Conservation (phyloP, 2,888 invertebrate genomes). For the Lochmaea crataegi region DNA sequence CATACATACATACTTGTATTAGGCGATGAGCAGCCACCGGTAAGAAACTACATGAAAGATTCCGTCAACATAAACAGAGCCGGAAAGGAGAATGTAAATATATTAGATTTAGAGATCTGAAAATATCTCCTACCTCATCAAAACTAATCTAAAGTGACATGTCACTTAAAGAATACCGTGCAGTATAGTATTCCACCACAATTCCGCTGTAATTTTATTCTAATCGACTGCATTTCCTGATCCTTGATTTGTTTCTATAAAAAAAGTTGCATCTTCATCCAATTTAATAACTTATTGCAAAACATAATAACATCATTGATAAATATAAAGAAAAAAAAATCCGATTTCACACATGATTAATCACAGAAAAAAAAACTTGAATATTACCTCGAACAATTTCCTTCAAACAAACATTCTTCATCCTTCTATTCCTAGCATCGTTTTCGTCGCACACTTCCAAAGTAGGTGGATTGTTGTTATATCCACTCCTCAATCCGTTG, state of each 20-base stretch:
- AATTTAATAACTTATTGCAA: not conserved
- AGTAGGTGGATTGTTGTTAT: constrained; percentile 37
- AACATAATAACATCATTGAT: not conserved
- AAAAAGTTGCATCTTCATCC: constrained; percentile 5
- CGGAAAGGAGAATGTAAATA: too few species aligned
- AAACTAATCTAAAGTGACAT: too few species aligned
- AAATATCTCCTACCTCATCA: too few species aligned
- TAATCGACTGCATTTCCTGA: constrained; percentile 22
- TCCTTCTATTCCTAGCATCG: constrained; percentile 50
- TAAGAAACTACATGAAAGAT: too few species aligned
- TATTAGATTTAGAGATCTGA: too few species aligned
- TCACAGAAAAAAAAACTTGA: not conserved
- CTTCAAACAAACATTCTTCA: constrained; percentile 77
- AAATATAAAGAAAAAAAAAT: not conserved
- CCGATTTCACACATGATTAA: too few species aligned
- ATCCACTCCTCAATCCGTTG: constrained; percentile 5
- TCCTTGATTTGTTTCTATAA: constrained; percentile 13
- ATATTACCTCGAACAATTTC: constrained; percentile 75
- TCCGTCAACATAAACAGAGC: too few species aligned
- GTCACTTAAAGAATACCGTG: too few species aligned
- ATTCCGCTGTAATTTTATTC: not conserved
- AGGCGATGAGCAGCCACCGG: too few species aligned
- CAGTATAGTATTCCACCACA: too few species aligned
- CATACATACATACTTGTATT: too few species aligned
- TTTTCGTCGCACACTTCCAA: constrained; percentile 51